A percentile compares a stretch with the other conserved stretches of the same genome.
Conservation (phyloP, 2,888 invertebrate genomes). For the Cephus spinipes region DNA sequence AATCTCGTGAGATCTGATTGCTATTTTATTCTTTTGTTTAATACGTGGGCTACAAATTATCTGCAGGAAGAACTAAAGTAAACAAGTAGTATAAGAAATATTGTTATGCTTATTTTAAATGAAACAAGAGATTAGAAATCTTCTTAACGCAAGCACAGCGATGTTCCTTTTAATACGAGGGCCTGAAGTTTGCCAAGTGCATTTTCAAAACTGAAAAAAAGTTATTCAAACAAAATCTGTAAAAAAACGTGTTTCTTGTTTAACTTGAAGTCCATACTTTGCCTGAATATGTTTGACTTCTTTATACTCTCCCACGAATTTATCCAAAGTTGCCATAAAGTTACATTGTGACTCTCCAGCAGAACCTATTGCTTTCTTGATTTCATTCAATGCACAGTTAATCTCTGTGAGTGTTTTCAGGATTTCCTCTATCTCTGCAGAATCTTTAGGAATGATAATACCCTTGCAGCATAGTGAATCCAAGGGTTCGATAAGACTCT, state of each 20-base stretch:
- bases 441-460: constrained; percentile 41
- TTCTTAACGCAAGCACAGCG: constrained; percentile 5
- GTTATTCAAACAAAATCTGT: constrained; percentile 14
- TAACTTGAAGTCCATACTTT: constrained; percentile 25
- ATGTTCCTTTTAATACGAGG: constrained; percentile 33
- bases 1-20: too few species aligned
- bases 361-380: constrained; percentile 31
- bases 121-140: too few species aligned
- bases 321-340: constrained; percentile 30
- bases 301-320: constrained; percentile 28
- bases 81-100: too few species aligned
- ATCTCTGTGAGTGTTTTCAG: constrained; percentile 28
- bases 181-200: constrained; percentile 32
- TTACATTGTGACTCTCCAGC: constrained; percentile 29
- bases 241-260: constrained; percentile 2
- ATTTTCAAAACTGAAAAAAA: constrained; percentile 30
- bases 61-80: too few species aligned
- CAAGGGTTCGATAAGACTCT: constrained; percentile 33
- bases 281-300: constrained; percentile 29
- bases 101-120: too few species aligned
- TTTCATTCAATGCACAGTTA: constrained; percentile 26
- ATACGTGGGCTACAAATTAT: too few species aligned
- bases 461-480: constrained; percentile 41
- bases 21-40: too few species aligned
- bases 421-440: constrained; percentile 29